Conservation (phyloP, 2,113 vertebrate species). For the Paedocypris sp. region DNA sequence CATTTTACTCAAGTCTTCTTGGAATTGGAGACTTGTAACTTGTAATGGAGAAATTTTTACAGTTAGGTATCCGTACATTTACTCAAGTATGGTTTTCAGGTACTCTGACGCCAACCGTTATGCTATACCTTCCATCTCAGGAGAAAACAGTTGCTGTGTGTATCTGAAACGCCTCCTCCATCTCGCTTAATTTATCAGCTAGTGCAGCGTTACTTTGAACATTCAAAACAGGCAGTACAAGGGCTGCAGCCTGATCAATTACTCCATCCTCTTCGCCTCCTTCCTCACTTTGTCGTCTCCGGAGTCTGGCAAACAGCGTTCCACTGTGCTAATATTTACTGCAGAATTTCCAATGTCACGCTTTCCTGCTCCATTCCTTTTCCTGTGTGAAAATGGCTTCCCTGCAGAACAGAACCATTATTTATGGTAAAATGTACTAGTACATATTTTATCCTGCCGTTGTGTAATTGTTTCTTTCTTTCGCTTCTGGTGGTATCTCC, state of each 20-base stretch:
- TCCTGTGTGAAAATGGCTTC: not conserved
- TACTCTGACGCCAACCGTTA: not conserved
- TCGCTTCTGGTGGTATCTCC: not conserved
- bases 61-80: too few species aligned
- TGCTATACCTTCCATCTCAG: not conserved
- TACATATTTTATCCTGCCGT: not conserved
- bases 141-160: not conserved
- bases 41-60: too few species aligned
- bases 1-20: too few species aligned
- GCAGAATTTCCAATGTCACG: constrained; percentile 16
- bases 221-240: constrained; percentile 44
- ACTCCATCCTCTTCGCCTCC: constrained; percentile 43
- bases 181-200: constrained; percentile 54
- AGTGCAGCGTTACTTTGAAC: constrained; percentile 52
- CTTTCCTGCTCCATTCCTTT: constrained; percentile 7
- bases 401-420: constrained; percentile 20
- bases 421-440: constrained; percentile 12
- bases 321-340: constrained; percentile 41
- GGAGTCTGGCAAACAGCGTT: constrained; percentile 44
- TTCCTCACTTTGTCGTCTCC: constrained; percentile 13
- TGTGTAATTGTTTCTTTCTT: constrained; percentile 10
- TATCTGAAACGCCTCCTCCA: constrained; percentile 16
- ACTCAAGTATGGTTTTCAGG: not conserved
- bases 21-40: too few species aligned
- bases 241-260: constrained; percentile 51